These are phyloP conservation scores for Silurus aristotelis DNA, from an alignment of 2,797 vertebrate genomes.

Conservation along the genomic window DNA sequence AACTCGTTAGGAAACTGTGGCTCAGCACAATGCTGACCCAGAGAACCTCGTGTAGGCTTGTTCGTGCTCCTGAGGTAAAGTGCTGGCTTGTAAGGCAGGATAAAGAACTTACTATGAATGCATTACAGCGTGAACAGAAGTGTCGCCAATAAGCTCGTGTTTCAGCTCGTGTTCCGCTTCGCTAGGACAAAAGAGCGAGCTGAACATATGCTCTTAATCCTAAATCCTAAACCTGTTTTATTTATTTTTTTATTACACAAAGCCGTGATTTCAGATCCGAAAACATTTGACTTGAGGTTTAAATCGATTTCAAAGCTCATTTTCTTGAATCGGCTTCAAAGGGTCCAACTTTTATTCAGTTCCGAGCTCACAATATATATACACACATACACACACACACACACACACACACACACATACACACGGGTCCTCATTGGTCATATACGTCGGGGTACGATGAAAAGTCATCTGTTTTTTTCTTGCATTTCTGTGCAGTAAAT, in stretches of 20 bases:
- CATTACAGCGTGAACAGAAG: background rate
- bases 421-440: too few species aligned
- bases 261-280: background rate
- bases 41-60: background rate
- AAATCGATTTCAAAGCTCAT: background rate
- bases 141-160: background rate
- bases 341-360: background rate
- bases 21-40: background rate
- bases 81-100: background rate
- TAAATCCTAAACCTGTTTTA: too few species aligned
- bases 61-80: conserved; percentile 1
- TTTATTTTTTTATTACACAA: too few species aligned
- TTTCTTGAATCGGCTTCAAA: background rate
- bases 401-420: too few species aligned
- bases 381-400: background rate
- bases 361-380: background rate
- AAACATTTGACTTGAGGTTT: background rate
- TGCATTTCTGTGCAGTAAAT: too few species aligned
- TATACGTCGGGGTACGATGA: too few species aligned
- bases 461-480: too few species aligned
- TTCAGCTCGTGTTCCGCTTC: background rate
- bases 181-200: background rate
- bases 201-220: background rate
- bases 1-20: background rate
- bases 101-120: background rate